Percentiles rank a stretch among this genome's conserved stretches.
phyloP scores from a whole-genome alignment of 2,797 vertebrate genomes.

The Sebastes vulpes region DNA sequence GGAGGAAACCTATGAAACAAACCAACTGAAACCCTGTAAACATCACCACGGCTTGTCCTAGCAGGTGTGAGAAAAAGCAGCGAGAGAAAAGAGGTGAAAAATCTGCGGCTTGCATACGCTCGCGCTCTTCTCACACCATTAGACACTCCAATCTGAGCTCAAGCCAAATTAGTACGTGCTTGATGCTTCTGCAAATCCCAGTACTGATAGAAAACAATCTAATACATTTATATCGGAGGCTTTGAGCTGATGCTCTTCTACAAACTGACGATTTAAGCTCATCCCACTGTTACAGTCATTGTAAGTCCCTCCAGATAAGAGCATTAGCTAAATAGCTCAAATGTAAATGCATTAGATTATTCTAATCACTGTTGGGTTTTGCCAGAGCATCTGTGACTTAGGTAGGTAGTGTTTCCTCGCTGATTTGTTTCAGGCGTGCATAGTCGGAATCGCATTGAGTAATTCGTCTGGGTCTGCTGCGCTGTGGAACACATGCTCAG shows the following conservation, averaged over 20 bases:
- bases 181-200: constrained; percentile 29
- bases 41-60: not conserved
- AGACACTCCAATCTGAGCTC: constrained; percentile 9
- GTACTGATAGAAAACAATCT: constrained; percentile 26
- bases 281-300: constrained; percentile 19
- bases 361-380: constrained; percentile 38
- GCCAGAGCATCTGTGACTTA: constrained; percentile 9
- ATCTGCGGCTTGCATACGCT: not conserved
- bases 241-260: constrained; percentile 27
- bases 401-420: not conserved
- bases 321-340: constrained; percentile 57
- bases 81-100: not conserved
- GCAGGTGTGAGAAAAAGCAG: not conserved
- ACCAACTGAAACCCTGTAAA: not conserved
- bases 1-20: not conserved
- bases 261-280: constrained; percentile 43
- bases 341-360: constrained; percentile 60
- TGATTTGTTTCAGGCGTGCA: constrained; percentile 14
- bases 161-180: constrained; percentile 10
- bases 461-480: constrained; percentile 5
- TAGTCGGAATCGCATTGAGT: not conserved
- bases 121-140: constrained; percentile 4
- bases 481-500: constrained; percentile 21
- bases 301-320: constrained; percentile 58
- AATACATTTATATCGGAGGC: constrained; percentile 17